phyloP scores from a whole-genome alignment of 2,797 vertebrate species.

The Anas capensis region DNA sequence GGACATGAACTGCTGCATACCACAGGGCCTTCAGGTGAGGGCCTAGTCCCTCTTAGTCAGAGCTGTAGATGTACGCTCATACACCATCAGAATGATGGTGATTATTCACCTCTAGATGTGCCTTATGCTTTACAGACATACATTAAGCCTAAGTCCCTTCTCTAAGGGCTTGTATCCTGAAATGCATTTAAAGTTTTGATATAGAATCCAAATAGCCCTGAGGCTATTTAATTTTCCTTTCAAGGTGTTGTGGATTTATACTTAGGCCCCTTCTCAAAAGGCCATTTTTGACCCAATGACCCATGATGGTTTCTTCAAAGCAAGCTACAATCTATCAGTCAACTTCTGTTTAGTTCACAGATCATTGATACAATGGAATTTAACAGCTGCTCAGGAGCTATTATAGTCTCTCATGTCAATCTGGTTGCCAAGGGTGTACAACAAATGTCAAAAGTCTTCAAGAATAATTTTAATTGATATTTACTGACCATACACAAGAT shows the following conservation, averaged over 20 bases:
- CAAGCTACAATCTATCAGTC: slow-evolving; percentile 28
- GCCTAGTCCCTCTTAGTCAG: neutral
- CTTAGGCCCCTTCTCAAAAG: slow-evolving; percentile 17
- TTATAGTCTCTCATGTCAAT: slow-evolving; percentile 51
- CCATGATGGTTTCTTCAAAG: slow-evolving; percentile 54
- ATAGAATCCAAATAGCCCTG: neutral
- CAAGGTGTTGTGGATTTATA: slow-evolving; percentile 33
- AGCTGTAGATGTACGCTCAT: neutral
- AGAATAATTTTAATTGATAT: slow-evolving; percentile 60
- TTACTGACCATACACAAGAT: slow-evolving; percentile 28
- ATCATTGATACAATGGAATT: slow-evolving; percentile 53
- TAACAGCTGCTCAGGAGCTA: slow-evolving; percentile 59
- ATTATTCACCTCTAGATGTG: neutral
- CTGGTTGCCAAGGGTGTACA: slow-evolving; percentile 34
- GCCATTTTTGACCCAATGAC: slow-evolving; percentile 59
- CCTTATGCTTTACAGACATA: neutral
- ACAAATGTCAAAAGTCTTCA: slow-evolving; percentile 29
- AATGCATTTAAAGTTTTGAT: neutral
- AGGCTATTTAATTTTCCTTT: slow-evolving; percentile 29
- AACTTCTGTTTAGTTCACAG: slow-evolving; percentile 66
- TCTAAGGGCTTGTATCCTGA: neutral
- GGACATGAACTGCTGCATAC: neutral
- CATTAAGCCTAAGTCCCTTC: neutral
- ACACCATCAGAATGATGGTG: neutral
- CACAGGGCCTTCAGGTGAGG: accelerated